Conservation (phyloP, 2,888 invertebrate species). For the Brachynemurus nebulosus region DNA sequence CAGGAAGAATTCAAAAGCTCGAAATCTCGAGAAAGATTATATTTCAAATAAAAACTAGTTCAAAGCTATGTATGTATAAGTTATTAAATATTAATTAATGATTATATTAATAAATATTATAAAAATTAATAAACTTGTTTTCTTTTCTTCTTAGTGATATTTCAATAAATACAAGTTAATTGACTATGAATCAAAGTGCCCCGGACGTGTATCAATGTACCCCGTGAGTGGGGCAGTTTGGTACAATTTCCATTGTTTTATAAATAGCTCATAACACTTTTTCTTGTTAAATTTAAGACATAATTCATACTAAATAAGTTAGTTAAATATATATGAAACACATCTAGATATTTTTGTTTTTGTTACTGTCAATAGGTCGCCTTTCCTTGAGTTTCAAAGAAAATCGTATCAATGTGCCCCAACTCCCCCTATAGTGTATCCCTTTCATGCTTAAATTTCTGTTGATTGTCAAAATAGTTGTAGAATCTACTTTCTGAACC, state of each 20-base stretch:
- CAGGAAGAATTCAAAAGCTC: neutral
- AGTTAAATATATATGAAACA: neutral
- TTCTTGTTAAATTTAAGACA: neutral
- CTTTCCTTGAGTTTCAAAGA: neutral
- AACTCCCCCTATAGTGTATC: neutral
- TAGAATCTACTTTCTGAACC: no score
- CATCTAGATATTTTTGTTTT: neutral
- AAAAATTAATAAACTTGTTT: neutral
- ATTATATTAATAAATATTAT: neutral
- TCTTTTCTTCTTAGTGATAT: no score
- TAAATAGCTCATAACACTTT: neutral
- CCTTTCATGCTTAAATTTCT: no score
- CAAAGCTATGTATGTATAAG: neutral
- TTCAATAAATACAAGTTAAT: no score
- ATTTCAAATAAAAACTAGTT: no score
- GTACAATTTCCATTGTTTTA: neutral
- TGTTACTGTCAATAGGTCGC: neutral
- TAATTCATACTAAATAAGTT: neutral
- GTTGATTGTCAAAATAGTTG: no score
- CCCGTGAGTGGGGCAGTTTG: neutral
- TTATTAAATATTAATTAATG: neutral
- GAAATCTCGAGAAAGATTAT: no score
- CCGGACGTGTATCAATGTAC: neutral
- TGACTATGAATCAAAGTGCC: neutral
- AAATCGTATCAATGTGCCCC: neutral